Evolutionary conservation across 2,888 invertebrate species (phyloP).

Genomic region (Spicauda simplicius): DNA sequence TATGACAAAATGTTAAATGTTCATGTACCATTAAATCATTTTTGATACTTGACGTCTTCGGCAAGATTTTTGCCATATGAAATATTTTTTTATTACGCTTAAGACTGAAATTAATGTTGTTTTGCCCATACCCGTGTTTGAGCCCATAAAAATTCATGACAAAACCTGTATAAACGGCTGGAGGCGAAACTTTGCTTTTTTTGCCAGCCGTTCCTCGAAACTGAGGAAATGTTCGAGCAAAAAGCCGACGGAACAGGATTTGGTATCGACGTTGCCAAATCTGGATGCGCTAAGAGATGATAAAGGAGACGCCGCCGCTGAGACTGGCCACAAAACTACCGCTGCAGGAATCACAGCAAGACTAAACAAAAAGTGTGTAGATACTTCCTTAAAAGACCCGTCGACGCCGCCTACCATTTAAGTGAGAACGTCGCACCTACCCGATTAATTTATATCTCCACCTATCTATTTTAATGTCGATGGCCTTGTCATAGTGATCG

Average conservation of each 20-base stretch:
- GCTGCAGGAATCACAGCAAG: conserved; percentile 57
- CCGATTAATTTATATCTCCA: conserved; percentile 44
- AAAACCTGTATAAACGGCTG: conserved; percentile 81
- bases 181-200: conserved; percentile 75
- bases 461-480: conserved; percentile 44
- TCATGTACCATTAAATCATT: conserved; percentile 11
- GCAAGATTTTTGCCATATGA: conserved; percentile 16
- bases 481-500: conserved; percentile 49
- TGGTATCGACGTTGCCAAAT: conserved; percentile 81
- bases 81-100: conserved; percentile 56
- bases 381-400: conserved; percentile 54
- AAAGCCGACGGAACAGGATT: conserved; percentile 81
- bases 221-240: conserved; percentile 78
- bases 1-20: not conserved
- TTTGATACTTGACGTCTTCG: conserved; percentile 17
- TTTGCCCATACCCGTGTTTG: conserved; percentile 57
- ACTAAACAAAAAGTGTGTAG: conserved; percentile 49
- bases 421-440: conserved; percentile 38
- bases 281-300: conserved; percentile 82
- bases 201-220: conserved; percentile 78
- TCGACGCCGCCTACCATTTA: conserved; percentile 44
- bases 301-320: conserved; percentile 75
- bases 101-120: conserved; percentile 68
- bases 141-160: conserved; percentile 78
- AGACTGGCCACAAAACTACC: conserved; percentile 54